A percentile compares a stretch with the other conserved stretches of the same genome.
Conservation (phyloP, 2,113 vertebrate genomes). For the Gracilinanus agilis region DNA sequence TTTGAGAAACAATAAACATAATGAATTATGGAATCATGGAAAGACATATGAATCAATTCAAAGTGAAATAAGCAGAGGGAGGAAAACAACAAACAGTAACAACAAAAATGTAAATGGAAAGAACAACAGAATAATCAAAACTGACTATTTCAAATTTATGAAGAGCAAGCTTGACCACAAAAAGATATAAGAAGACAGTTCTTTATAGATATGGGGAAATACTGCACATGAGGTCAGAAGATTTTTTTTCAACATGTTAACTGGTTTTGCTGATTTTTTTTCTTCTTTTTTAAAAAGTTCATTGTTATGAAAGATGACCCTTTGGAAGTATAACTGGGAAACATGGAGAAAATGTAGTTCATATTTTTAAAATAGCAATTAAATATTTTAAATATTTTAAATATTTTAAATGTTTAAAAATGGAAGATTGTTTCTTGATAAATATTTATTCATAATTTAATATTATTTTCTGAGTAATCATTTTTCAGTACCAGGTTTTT, state of each 20-base stretch:
- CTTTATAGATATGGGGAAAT: not conserved
- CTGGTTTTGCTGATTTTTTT: not conserved
- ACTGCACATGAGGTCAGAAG: not conserved
- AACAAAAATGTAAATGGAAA: not conserved
- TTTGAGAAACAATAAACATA: not conserved
- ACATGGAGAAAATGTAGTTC: not conserved
- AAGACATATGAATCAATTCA: not conserved
- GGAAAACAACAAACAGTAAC: not conserved
- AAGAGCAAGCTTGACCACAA: not conserved
- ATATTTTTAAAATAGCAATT: not conserved
- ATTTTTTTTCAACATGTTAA: not conserved
- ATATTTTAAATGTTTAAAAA: not conserved
- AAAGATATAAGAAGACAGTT: not conserved
- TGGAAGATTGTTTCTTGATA: no score
- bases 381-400: no score
- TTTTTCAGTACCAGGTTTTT: no score
- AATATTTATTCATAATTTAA: no score
- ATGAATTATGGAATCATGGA: not conserved
- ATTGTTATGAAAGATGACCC: not conserved
- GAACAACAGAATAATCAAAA: not conserved
- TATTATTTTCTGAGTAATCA: no score
- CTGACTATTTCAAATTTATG: not conserved
- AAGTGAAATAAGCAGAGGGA: not conserved
- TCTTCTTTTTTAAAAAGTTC: not conserved
- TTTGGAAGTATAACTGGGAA: not conserved